phyloP scores from a whole-genome alignment of 64 coral and sea anemone genomes.

The Stichodactyla helianthus region DNA sequence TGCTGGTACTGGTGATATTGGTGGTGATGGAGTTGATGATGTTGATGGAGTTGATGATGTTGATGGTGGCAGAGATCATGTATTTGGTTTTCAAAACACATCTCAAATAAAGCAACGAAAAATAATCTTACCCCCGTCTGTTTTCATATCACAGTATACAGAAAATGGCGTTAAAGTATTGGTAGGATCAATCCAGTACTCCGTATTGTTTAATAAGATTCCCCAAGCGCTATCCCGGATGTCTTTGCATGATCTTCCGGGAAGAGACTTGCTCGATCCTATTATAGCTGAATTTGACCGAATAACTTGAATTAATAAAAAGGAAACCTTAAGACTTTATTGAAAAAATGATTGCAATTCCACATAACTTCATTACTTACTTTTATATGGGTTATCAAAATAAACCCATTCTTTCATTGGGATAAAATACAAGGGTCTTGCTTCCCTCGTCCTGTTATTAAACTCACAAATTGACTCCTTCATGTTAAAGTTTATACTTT shows the following conservation, averaged over 20 bases:
- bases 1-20: too few relatives aligned
- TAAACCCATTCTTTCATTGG: background rate
- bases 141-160: constrained; percentile 75
- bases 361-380: background rate
- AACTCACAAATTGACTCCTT: constrained; percentile 36
- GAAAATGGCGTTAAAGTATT: constrained; percentile 27
- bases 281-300: background rate
- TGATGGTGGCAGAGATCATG: too few relatives aligned
- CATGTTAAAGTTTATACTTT: constrained; percentile 43
- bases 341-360: too few relatives aligned
- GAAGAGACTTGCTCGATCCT: constrained; percentile 10
- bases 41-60: too few relatives aligned
- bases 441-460: constrained; percentile 40
- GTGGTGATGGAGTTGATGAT: too few relatives aligned
- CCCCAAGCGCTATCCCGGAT: background rate
- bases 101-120: background rate
- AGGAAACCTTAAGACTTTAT: too few relatives aligned
- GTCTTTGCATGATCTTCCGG: constrained; percentile 54
- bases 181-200: constrained; percentile 67
- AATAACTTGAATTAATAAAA: background rate
- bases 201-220: background rate
- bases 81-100: too few relatives aligned
- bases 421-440: constrained; percentile 5
- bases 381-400: constrained; percentile 51
- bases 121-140: constrained; percentile 51